Evolutionary conservation across 30 jellyfish, hydroid and myxozoan genomes (phyloP).

Genomic region (Clytia hemisphaerica): DNA sequence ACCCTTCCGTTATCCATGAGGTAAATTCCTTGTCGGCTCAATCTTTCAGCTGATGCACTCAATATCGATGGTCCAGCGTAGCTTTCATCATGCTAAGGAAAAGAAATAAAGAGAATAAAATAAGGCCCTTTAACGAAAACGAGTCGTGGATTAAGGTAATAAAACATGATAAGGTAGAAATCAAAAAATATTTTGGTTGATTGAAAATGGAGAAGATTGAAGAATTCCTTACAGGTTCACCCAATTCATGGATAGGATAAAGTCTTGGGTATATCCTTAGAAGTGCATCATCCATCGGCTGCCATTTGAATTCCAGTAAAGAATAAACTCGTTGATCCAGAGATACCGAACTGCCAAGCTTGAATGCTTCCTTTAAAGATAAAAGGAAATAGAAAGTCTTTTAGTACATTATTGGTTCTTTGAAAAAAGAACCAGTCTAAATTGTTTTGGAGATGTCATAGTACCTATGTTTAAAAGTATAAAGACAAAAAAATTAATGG

Average conservation of each 20-base stretch:
- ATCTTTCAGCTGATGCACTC: conserved; percentile 69
- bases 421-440: too few species aligned
- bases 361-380: conserved; percentile 63
- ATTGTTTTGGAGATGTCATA: too few species aligned
- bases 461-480: too few species aligned
- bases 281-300: conserved; percentile 53
- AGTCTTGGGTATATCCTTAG: conserved; percentile 59
- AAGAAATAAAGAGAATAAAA: not conserved
- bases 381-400: too few species aligned
- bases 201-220: too few species aligned
- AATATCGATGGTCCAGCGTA: conserved; percentile 34
- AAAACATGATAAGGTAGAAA: not conserved
- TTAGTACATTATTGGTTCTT: too few species aligned
- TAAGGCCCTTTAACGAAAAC: not conserved
- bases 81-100: conserved; percentile 14
- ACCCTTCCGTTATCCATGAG: conserved; percentile 87
- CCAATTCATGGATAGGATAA: conserved; percentile 59
- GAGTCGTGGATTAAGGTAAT: not conserved
- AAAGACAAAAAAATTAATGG: too few species aligned
- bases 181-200: not conserved
- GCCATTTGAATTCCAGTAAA: conserved; percentile 54
- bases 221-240: conserved; percentile 43
- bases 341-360: conserved; percentile 68
- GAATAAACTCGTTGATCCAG: conserved; percentile 65
- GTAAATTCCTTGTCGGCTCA: conserved; percentile 67